phyloP scores from a whole-genome alignment of 2,113 vertebrate species.

The Strix uralensis region DNA sequence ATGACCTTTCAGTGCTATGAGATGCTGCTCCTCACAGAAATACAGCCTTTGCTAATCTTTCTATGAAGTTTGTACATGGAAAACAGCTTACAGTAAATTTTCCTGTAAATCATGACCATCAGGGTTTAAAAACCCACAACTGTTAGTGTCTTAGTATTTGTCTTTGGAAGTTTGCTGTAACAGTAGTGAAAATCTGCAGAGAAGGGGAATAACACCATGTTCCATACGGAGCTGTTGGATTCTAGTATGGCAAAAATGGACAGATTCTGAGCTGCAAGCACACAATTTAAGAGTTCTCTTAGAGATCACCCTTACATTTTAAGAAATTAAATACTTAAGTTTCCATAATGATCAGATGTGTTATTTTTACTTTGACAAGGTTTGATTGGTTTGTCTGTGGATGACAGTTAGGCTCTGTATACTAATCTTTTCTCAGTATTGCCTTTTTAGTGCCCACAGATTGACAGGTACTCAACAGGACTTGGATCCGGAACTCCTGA shows the following conservation, averaged over 20 bases:
- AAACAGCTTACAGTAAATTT: not conserved
- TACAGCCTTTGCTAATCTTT: not conserved
- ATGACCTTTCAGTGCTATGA: not conserved
- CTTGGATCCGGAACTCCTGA: not conserved
- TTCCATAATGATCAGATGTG: not conserved
- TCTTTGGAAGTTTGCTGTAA: not conserved
- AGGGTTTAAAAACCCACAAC: not conserved
- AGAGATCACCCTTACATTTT: not conserved
- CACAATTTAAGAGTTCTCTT: not conserved
- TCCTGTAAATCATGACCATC: not conserved
- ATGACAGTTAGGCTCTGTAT: not conserved
- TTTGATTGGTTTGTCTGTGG: not conserved
- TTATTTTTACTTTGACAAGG: not conserved
- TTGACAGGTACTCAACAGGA: not conserved
- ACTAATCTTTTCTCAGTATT: not conserved
- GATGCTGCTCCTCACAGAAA: not conserved
- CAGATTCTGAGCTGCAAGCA: not conserved
- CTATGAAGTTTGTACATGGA: not conserved
- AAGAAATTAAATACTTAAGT: not conserved
- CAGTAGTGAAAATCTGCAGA: not conserved
- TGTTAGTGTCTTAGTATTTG: not conserved
- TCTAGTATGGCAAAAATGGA: not conserved
- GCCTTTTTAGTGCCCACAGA: not conserved
- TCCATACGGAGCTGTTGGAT: not conserved
- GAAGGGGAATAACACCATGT: not conserved